Conservation (phyloP, 2,113 vertebrate species). For the Sylvilagus bachmani region DNA sequence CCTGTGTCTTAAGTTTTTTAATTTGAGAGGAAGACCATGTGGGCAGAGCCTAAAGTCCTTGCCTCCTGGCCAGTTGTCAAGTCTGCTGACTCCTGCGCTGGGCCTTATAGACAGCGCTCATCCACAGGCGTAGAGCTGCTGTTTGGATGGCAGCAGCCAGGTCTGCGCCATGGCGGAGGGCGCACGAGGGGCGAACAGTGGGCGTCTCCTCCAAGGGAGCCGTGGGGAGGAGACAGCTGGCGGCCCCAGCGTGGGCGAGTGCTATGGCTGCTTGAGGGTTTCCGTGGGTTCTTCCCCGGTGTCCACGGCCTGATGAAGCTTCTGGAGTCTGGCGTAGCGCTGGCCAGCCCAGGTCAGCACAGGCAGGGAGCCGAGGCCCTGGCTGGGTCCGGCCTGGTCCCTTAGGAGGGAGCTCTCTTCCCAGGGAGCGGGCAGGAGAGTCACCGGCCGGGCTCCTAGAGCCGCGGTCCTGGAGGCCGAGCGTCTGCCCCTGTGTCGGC, state of each 20-base stretch:
- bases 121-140: rapidly evolving
- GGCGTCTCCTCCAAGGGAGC: not conserved
- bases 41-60: not conserved
- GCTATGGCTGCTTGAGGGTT: too few species aligned
- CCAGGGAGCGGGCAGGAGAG: rapidly evolving
- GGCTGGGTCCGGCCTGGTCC: not conserved
- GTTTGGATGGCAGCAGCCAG: not conserved
- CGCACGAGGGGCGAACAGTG: too few species aligned
- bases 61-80: not conserved
- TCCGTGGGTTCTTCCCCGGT: too few species aligned
- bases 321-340: not conserved
- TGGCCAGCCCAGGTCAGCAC: not conserved
- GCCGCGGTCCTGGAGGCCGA: not conserved
- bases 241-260: too few species aligned
- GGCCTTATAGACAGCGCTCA: not conserved
- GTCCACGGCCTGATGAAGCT: not conserved
- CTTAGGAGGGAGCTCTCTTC: not conserved
- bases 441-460: rapidly evolving
- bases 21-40: not conserved
- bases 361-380: not conserved
- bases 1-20: not conserved
- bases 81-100: not conserved
- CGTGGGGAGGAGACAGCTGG: too few species aligned
- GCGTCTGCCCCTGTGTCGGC: not conserved
- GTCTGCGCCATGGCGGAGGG: too few species aligned